Evolutionary conservation across 2,888 invertebrate species (phyloP).

Genomic region (Anthophora plumipes): DNA sequence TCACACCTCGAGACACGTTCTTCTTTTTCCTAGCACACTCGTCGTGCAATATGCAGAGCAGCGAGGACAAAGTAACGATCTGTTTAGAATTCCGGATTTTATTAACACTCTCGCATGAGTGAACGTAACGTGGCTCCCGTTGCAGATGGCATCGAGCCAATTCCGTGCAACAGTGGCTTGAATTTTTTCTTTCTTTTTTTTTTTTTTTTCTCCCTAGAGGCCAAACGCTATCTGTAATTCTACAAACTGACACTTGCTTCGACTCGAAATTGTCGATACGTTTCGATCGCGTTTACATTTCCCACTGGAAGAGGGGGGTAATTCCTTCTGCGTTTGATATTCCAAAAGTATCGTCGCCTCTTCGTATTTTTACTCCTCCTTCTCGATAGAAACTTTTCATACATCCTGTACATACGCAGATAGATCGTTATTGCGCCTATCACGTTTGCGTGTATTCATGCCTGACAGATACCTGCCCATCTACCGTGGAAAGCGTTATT

Average conservation of each 20-base stretch:
- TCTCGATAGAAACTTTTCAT: too few relatives aligned
- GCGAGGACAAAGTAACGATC: slow-evolving; percentile 22
- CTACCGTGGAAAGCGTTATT: too few relatives aligned
- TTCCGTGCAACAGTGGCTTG: slow-evolving; percentile 44
- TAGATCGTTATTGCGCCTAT: too few relatives aligned
- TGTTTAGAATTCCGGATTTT: slow-evolving; percentile 56
- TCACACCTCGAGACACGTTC: not conserved
- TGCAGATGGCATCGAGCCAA: slow-evolving; percentile 55
- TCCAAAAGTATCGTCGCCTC: too few relatives aligned
- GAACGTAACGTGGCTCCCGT: slow-evolving; percentile 13
- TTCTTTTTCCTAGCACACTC: not conserved
- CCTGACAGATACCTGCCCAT: too few relatives aligned
- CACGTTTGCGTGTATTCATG: too few relatives aligned
- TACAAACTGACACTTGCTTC: slow-evolving; percentile 32
- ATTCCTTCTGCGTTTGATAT: not conserved
- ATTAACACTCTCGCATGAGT: slow-evolving; percentile 47
- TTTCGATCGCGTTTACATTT: slow-evolving; percentile 40
- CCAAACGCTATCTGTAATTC: slow-evolving; percentile 34
- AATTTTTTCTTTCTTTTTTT: slow-evolving; percentile 48
- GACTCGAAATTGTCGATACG: slow-evolving; percentile 43
- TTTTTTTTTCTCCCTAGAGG: too few relatives aligned
- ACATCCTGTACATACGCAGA: too few relatives aligned
- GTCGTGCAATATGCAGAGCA: not conserved
- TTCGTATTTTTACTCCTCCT: too few relatives aligned
- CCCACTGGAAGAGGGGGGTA: not conserved